Percentiles rank a stretch among this genome's conserved stretches.
Conservation (phyloP, 2,888 invertebrate species). For the Gymnoscelis rufifasciata region DNA sequence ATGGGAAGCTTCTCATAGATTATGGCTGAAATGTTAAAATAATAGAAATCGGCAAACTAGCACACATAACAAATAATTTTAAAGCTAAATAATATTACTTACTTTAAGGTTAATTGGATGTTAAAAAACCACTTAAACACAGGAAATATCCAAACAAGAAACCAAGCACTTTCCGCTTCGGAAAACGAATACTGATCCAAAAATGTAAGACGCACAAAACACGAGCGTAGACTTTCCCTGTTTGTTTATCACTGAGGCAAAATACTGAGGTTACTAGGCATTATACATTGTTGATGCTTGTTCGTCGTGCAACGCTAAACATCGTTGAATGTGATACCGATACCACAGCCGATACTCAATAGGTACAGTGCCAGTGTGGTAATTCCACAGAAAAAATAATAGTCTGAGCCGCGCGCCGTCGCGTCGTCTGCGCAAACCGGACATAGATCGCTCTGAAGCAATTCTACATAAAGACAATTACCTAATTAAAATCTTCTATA, state of each 20-base stretch:
- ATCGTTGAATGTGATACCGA: conserved; percentile 37
- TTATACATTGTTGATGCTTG: conserved; percentile 43
- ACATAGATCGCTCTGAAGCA: too few relatives aligned
- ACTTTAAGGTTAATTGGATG: too few relatives aligned
- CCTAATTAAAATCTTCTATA: too few relatives aligned
- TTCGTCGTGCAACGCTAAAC: conserved; percentile 31
- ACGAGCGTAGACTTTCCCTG: conserved; percentile 25
- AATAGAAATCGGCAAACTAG: too few relatives aligned
- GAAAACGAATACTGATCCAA: not conserved
- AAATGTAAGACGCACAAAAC: conserved; percentile 9
- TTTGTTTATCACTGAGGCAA: conserved; percentile 21
- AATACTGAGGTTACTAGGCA: conserved; percentile 22
- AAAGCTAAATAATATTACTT: too few relatives aligned
- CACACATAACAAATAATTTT: too few relatives aligned
- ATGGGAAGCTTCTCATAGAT: too few relatives aligned
- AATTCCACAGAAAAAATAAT: not conserved
- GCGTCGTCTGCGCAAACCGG: too few relatives aligned
- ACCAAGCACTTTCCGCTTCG: conserved; percentile 9
- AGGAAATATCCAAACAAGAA: not conserved
- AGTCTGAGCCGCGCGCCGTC: too few relatives aligned
- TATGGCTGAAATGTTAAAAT: too few relatives aligned
- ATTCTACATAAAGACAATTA: too few relatives aligned
- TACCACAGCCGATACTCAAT: conserved; percentile 22
- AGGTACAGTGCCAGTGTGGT: too few relatives aligned
- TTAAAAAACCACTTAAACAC: not conserved